These are phyloP conservation scores for Desmodus rotundus DNA, from an alignment of 2,113 vertebrate genomes.

Conservation along the genomic window DNA sequence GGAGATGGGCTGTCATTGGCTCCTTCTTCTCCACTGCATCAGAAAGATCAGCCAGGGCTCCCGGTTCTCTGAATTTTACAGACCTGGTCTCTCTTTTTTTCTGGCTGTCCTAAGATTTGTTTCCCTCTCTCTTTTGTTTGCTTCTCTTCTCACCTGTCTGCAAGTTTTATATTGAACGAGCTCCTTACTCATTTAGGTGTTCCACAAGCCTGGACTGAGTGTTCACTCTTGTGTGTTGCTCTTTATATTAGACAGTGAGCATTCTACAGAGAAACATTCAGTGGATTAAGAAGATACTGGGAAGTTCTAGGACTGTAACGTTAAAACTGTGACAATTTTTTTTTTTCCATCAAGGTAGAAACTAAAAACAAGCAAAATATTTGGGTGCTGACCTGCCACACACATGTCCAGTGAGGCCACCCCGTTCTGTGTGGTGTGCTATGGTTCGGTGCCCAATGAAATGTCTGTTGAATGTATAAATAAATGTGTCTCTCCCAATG, in stretches of 20 bases:
- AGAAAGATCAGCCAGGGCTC: not conserved
- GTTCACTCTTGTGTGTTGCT: not conserved
- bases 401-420: not conserved
- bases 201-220: not conserved
- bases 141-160: not conserved
- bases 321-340: not conserved
- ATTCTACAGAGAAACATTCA: not conserved
- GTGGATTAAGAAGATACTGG: not conserved
- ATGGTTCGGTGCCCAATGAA: not conserved
- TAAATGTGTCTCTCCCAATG: not conserved
- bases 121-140: not conserved
- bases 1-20: not conserved
- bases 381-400: not conserved
- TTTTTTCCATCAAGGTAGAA: not conserved
- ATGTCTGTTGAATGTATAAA: not conserved
- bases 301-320: not conserved
- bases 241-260: not conserved
- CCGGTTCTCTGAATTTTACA: not conserved
- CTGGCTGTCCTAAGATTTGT: not conserved
- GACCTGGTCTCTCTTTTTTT: not conserved
- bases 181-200: not conserved
- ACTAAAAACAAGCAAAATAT: not conserved
- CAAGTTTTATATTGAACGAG: not conserved
- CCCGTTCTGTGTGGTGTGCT: too few species aligned
- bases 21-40: not conserved